Evolutionary conservation across 2,113 vertebrate genomes (phyloP), one percentile per base, ranked within the genome.

Genomic region (Eira barbara): DNA sequence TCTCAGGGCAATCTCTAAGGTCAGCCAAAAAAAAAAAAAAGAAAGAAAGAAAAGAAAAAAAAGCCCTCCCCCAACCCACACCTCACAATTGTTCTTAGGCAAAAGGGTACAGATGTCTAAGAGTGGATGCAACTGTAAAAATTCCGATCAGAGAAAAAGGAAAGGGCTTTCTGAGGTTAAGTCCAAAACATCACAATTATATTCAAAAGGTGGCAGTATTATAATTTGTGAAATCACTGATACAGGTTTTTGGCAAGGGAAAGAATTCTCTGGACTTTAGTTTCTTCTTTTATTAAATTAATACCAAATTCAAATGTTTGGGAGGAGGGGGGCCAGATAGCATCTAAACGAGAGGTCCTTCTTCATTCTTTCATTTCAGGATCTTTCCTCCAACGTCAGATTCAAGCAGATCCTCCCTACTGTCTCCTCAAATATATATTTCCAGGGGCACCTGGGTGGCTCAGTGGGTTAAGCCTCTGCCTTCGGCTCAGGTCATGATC

Each of bases 211-310:
- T 29, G 52, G 36, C 34, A 81, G 49, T 18, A 34, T 76, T 73
- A 63, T 67, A 59, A 94, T 91, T 74, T 91, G 49, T 89, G 47
- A 97, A 93, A 91, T 89, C 59, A 73, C 55, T 93, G 71, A 71
- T 82, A 89, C 13, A 67, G 65, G 39, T 93, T 83, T 71, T 13
- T 95, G 89, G 89, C 89, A 65, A 36, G 39, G 47, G 59, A 89
- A 86, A 89, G 91, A 93, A 63, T 23, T 82, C 74, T 69, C 45
- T 55, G 25, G 47, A 63, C 36, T 94, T 87, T 3, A 17, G 27
- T 82, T 78, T 82, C 76, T 76, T 69, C 80, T 36, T 91, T 87
- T 85, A 57, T 89, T 87, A 78, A 93, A 93, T 81, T 73, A 95
- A 83, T 13, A 47, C 39, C 80, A 76, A 96, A 76, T 55, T 42